These are phyloP conservation scores for Acronicta alni DNA, from an alignment of 2,888 invertebrate species.

Conservation along the genomic window DNA sequence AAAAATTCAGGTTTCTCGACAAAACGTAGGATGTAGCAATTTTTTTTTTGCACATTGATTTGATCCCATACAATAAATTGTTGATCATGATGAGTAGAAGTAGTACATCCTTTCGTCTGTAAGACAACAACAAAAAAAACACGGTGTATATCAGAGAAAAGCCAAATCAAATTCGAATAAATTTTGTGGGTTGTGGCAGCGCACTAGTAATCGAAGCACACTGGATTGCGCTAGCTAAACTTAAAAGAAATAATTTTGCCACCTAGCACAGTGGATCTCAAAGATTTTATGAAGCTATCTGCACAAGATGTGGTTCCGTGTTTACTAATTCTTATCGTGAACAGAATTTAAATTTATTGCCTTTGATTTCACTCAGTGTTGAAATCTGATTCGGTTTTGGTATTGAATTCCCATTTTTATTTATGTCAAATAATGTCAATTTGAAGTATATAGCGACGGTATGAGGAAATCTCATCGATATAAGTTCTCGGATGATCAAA, in stretches of 20 bases:
- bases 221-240: too few species aligned
- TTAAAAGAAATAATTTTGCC: slow-evolving; percentile 12
- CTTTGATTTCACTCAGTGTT: slow-evolving; percentile 3
- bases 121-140: too few species aligned
- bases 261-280: background rate
- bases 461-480: background rate
- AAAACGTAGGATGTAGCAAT: too few species aligned
- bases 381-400: background rate
- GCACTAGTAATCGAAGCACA: too few species aligned
- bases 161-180: too few species aligned
- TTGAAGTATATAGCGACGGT: background rate
- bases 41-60: too few species aligned
- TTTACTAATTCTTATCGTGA: slow-evolving; percentile 5
- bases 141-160: too few species aligned
- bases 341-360: slow-evolving; percentile 7
- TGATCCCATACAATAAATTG: too few species aligned
- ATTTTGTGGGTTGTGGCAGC: too few species aligned
- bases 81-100: too few species aligned
- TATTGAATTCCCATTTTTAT: background rate
- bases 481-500: background rate
- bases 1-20: too few species aligned
- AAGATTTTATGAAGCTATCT: slow-evolving; percentile 15
- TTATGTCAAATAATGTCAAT: background rate
- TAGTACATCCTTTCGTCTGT: too few species aligned
- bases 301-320: background rate